Conservation (phyloP, 2,888 invertebrate genomes). For the Agonopterix subpropinquella region DNA sequence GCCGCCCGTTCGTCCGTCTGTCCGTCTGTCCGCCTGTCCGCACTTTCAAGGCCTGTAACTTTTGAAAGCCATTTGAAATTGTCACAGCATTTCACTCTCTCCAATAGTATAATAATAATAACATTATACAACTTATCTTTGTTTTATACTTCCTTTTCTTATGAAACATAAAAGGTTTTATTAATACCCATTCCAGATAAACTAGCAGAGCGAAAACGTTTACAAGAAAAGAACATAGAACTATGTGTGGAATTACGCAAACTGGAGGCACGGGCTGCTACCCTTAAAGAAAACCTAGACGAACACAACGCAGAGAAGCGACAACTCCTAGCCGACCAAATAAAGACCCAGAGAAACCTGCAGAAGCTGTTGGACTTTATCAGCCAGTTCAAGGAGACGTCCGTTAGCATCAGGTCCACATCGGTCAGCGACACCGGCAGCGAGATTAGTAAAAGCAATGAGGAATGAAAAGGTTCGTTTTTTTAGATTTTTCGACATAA, state of each 20-base stretch:
- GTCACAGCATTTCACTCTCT: no score
- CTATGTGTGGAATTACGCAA: constrained; percentile 62
- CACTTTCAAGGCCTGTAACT: no score
- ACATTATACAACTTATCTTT: no score
- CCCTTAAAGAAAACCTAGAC: constrained; percentile 60
- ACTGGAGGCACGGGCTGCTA: constrained; percentile 58
- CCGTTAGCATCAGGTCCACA: constrained; percentile 53
- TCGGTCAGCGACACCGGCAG: constrained; percentile 60
- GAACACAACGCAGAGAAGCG: constrained; percentile 66
- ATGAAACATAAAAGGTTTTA: background rate
- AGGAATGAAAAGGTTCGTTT: constrained; percentile 46
- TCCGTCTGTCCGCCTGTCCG: no score
- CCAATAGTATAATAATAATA: no score
- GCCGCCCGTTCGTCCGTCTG: no score
- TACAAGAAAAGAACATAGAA: constrained; percentile 65
- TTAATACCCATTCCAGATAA: constrained; percentile 43
- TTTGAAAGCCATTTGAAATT: no score
- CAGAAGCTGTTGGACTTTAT: constrained; percentile 69
- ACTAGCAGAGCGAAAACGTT: constrained; percentile 53
- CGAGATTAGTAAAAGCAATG: constrained; percentile 62
- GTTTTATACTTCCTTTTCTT: background rate
- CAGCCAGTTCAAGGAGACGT: constrained; percentile 66
- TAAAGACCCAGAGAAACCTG: constrained; percentile 63
- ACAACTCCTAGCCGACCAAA: constrained; percentile 61
- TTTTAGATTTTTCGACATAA: background rate